Conservation (phyloP, 1,140 invertebrate genomes). For the Pygmarrhopalites habei region DNA sequence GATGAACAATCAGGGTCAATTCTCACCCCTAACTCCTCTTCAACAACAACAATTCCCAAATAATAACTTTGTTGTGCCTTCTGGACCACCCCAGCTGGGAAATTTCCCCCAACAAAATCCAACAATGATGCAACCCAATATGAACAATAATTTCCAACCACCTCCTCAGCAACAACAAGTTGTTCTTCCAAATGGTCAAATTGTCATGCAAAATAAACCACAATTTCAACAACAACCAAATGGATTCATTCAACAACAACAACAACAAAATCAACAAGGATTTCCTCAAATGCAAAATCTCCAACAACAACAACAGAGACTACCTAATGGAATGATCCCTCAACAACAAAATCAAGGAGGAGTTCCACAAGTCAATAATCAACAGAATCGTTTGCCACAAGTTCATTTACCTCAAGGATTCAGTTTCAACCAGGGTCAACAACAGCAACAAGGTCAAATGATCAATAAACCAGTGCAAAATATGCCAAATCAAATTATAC, state of each 20-base stretch:
- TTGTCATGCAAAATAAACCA: neutral
- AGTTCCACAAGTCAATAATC: neutral
- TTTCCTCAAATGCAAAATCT: conserved; percentile 8
- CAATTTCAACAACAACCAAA: neutral
- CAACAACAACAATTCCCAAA: no score
- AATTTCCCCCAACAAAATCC: no score
- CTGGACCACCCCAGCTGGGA: no score
- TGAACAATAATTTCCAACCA: neutral
- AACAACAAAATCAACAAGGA: conserved; percentile 6
- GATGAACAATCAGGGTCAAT: no score
- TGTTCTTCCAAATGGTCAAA: no score
- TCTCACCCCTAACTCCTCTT: no score
- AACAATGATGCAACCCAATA: neutral
- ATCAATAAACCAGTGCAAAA: neutral
- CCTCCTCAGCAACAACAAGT: conserved; percentile 6
- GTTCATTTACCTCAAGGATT: neutral
- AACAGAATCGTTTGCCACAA: neutral
- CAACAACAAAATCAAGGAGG: conserved; percentile 10
- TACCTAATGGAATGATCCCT: neutral
- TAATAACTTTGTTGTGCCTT: no score
- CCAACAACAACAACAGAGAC: neutral
- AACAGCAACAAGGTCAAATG: neutral
- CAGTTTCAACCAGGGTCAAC: conserved; percentile 16
- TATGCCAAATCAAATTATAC: neutral
- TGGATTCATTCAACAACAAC: conserved; percentile 15